A percentile compares a stretch with the other conserved stretches of the same genome.
Conservation (phyloP, 1,140 invertebrate species). For the Cydia amplana region DNA sequence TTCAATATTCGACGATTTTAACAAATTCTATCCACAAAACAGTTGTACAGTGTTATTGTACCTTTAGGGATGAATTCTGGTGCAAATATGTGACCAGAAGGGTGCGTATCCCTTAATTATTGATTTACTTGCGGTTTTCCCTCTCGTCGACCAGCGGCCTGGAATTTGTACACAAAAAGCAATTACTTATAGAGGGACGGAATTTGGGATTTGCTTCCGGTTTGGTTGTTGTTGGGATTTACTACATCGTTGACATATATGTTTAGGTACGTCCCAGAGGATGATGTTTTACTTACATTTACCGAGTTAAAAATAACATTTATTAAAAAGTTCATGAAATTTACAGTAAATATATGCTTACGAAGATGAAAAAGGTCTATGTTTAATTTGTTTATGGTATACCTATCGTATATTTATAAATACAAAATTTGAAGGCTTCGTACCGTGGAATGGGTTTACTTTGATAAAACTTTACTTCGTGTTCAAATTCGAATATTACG, state of each 20-base stretch:
- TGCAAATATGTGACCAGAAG: conserved; percentile 29
- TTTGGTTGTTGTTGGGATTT: not conserved
- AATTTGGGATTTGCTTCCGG: conserved; percentile 14
- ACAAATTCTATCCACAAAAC: not conserved
- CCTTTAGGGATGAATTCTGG: not conserved
- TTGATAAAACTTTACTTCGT: no score
- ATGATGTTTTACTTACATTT: not conserved
- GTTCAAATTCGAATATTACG: no score
- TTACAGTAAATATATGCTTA: no score
- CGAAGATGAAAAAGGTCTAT: no score
- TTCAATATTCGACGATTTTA: not conserved
- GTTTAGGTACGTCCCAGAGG: not conserved
- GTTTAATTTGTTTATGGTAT: no score
- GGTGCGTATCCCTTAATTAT: conserved; percentile 25
- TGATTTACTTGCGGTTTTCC: conserved; percentile 32
- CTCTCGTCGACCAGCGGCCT: conserved; percentile 7
- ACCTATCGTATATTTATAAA: no score
- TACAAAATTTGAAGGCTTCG: not conserved
- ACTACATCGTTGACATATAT: conserved; percentile 3
- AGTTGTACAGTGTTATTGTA: conserved; percentile 8
- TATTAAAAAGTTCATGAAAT: no score
- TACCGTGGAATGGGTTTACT: no score
- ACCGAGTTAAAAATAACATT: not conserved
- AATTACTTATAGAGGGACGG: conserved; percentile 26
- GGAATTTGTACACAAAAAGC: conserved; percentile 32